These are phyloP conservation scores for Spodoptera littoralis DNA, from an alignment of 2,888 invertebrate genomes.

Conservation along the genomic window DNA sequence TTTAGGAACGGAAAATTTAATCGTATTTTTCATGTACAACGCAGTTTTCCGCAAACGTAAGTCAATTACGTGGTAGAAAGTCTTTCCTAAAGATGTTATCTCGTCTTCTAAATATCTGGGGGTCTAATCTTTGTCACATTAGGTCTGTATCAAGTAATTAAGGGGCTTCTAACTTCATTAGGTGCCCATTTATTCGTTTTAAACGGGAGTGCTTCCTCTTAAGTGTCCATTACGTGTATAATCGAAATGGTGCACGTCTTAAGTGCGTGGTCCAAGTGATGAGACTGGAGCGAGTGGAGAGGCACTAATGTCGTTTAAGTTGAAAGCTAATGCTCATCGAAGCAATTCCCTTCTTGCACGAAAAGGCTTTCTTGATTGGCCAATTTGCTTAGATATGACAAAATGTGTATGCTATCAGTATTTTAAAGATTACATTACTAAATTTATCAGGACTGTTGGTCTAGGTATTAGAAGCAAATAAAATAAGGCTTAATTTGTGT, in stretches of 20 bases:
- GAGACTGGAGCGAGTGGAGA: conserved; percentile 1
- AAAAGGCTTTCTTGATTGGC: no score
- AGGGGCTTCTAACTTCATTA: conserved; percentile 69
- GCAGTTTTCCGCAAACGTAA: background rate
- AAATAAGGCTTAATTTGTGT: no score
- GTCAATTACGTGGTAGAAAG: conserved; percentile 1
- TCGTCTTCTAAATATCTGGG: conserved; percentile 25
- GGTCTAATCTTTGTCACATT: conserved; percentile 65
- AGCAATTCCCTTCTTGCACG: background rate
- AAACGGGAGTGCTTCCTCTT: conserved; percentile 66
- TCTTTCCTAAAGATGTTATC: conserved; percentile 15
- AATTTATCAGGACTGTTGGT: no score
- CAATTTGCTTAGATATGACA: no score
- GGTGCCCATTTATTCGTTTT: conserved; percentile 72
- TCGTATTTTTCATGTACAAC: background rate
- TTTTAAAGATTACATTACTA: no score
- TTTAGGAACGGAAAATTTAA: no score
- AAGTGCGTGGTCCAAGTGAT: conserved; percentile 39
- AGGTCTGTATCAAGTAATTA: conserved; percentile 72
- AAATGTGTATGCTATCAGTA: no score
- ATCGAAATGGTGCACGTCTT: conserved; percentile 63
- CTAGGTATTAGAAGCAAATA: no score
- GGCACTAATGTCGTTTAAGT: background rate
- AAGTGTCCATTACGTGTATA: conserved; percentile 70
- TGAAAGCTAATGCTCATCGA: background rate